Conservation (phyloP, 2,797 vertebrate genomes). For the Anguilla marmorata region DNA sequence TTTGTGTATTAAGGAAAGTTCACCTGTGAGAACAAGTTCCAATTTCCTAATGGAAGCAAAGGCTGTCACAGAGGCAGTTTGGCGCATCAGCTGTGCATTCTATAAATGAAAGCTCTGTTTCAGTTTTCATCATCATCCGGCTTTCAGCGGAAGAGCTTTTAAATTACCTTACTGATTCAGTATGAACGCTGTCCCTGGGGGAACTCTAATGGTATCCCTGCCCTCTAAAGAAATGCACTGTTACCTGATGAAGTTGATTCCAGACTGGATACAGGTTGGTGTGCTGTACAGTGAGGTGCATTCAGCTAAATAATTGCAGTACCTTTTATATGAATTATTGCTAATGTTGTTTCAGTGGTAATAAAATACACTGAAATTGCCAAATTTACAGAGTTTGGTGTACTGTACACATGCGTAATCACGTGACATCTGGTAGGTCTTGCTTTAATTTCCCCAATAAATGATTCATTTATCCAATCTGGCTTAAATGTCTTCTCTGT, state of each 20-base stretch:
- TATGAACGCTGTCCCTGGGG: neutral
- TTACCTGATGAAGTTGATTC: neutral
- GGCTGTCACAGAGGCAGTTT: neutral
- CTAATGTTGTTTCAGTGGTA: slow-evolving; percentile 16
- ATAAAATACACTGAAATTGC: slow-evolving; percentile 12
- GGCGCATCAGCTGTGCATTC: neutral
- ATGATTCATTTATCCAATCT: slow-evolving; percentile 33
- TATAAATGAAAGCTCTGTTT: neutral
- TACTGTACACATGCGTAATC: slow-evolving; percentile 30
- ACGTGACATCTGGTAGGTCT: neutral
- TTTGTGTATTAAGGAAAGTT: neutral
- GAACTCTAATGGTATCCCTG: neutral
- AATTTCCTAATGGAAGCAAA: slow-evolving; percentile 13
- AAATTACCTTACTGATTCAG: neutral
- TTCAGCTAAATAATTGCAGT: slow-evolving; percentile 15
- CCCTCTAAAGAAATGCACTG: neutral
- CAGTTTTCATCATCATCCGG: neutral
- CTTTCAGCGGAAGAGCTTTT: neutral
- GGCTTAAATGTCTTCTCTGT: neutral
- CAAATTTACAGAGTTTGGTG: slow-evolving; percentile 20
- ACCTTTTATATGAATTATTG: slow-evolving; percentile 28
- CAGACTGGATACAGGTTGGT: neutral
- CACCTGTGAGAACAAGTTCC: neutral
- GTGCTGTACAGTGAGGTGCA: neutral
- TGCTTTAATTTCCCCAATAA: slow-evolving; percentile 12